These are phyloP conservation scores for Cephus sareptanus DNA, from an alignment of 2,888 invertebrate species.

Conservation along the genomic window DNA sequence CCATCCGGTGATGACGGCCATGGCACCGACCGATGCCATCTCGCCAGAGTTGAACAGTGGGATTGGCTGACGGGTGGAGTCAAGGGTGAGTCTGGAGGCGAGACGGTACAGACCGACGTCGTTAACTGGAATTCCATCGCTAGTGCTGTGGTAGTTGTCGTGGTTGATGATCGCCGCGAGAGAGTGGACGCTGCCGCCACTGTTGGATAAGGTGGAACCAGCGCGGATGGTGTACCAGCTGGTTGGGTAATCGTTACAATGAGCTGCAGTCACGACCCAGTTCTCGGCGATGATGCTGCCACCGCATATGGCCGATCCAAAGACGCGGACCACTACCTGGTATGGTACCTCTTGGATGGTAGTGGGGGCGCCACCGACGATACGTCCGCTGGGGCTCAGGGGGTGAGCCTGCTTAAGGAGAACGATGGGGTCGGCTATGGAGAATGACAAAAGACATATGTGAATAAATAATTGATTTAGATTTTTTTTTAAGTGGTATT, in stretches of 20 bases:
- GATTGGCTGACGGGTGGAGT: slow-evolving; percentile 65
- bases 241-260: slow-evolving; percentile 66
- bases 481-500: too few relatives aligned
- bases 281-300: slow-evolving; percentile 68
- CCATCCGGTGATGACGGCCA: slow-evolving; percentile 46
- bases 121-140: slow-evolving; percentile 40
- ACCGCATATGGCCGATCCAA: slow-evolving; percentile 69
- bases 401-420: neutral
- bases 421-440: neutral
- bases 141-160: slow-evolving; percentile 67
- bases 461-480: too few relatives aligned
- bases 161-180: slow-evolving; percentile 69
- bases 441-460: too few relatives aligned
- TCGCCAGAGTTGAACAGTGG: slow-evolving; percentile 62
- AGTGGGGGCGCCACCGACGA: slow-evolving; percentile 67
- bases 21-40: slow-evolving; percentile 30
- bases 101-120: slow-evolving; percentile 72
- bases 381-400: slow-evolving; percentile 46
- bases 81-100: slow-evolving; percentile 64
- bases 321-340: slow-evolving; percentile 64
- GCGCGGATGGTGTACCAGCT: slow-evolving; percentile 61
- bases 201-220: slow-evolving; percentile 68
- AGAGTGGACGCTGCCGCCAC: slow-evolving; percentile 68
- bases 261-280: slow-evolving; percentile 71
- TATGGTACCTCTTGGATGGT: slow-evolving; percentile 67